Base-by-base conservation (phyloP, 2,797 vertebrate genomes). In the Siniperca undulata region DNA sequence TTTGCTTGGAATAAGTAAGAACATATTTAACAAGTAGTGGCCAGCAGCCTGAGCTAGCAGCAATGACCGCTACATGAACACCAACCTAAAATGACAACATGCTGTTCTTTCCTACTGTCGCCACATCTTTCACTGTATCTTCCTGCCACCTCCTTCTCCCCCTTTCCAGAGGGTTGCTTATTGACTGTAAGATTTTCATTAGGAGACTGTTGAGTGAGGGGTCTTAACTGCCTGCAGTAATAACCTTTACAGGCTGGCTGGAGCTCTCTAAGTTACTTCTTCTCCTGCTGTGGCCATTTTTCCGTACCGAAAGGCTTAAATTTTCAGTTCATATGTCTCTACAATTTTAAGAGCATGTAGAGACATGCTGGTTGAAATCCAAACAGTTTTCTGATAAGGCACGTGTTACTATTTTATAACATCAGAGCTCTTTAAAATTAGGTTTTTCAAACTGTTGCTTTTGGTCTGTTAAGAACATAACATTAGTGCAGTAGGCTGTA, bases 151-250 rank as follows among this genome's bases (percentile, higher is more conserved):
- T 44, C 16, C 6, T 36, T 34, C 34, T 40, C 19, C 10, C 19
- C 48, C 46, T 69, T 68, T 69, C 20, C 55, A 61, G 24, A 62
- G 8, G 59, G 48, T 40, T 72, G 44, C 81, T 87, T 81, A 90
- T 83, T 82, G 79, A 85, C 64, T 46, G 71, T 56, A 59, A 74
- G 64, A 64, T 71, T 86, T 86, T 77, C 80, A 90, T 82, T 74
- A 78, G 74, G 24, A 53, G 66, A 17, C 65, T 52, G 77, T 64
- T 74, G 70, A 85, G 59, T 20, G 69, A 71, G 20, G 46, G 13
- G 17, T 78, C 61, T 80, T 70, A 48, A 67, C 55, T 38, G 58
- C 77, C 81, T 24, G 56, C 44, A 74, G 85, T 78, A 82, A 86
- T 77, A 78, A 76, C 78, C 76, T 84, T 80, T 53, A 79, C 14